Percentiles rank a stretch among this genome's conserved stretches.
Evolutionary conservation across 1,140 invertebrate genomes (phyloP).

Genomic region (Ostrea edulis): DNA sequence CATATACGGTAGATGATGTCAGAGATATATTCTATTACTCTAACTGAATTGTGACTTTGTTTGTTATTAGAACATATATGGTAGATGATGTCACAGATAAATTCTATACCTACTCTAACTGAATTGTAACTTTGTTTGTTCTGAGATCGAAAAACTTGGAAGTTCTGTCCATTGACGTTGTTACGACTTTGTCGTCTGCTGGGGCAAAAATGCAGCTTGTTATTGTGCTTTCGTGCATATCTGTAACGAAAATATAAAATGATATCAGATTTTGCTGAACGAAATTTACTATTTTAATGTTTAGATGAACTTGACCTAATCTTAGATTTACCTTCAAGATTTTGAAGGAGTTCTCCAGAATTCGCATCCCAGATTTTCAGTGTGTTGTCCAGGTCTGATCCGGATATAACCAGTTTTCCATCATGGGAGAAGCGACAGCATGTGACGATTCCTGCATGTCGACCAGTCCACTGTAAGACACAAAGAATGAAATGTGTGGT

Average conservation of each 20-base stretch:
- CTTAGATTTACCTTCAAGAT: slow-evolving; percentile 69
- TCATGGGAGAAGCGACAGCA: slow-evolving; percentile 74
- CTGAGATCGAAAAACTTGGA: slow-evolving; percentile 77
- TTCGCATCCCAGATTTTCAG: slow-evolving; percentile 75
- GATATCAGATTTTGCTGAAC: neutral
- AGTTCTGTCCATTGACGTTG: slow-evolving; percentile 78
- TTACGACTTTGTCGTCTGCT: slow-evolving; percentile 75
- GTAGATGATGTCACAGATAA: too few relatives aligned
- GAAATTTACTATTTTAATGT: too few relatives aligned
- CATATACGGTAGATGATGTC: too few relatives aligned
- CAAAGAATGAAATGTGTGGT: neutral
- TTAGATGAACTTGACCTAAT: neutral
- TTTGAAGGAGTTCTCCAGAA: slow-evolving; percentile 70
- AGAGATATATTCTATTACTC: too few relatives aligned
- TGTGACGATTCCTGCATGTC: slow-evolving; percentile 75
- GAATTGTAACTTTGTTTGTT: slow-evolving; percentile 71
- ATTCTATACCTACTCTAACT: slow-evolving; percentile 70
- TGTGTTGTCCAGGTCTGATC: slow-evolving; percentile 75
- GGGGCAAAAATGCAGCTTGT: slow-evolving; percentile 75
- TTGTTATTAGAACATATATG: neutral
- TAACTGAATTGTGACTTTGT: slow-evolving; percentile 72
- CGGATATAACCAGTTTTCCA: slow-evolving; percentile 70
- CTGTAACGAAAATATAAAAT: slow-evolving; percentile 61
- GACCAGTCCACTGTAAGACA: slow-evolving; percentile 71
- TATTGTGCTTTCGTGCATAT: slow-evolving; percentile 74